Percentiles rank a stretch among this genome's conserved stretches.
phyloP scores from a whole-genome alignment of 2,888 invertebrate genomes.

The Eilema caniola region DNA sequence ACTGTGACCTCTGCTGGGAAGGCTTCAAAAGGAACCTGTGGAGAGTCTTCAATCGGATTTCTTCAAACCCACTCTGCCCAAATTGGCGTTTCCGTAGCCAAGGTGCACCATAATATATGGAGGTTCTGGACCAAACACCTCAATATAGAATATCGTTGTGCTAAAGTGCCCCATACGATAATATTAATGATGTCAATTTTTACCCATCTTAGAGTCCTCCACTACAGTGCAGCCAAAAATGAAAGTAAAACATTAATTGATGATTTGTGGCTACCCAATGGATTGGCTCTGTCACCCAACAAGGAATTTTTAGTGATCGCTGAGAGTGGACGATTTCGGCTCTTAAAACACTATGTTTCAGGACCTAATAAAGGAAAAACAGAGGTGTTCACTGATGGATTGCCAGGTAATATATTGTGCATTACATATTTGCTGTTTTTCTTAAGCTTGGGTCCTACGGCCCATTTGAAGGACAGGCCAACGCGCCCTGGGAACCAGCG shows the following conservation, averaged over 20 bases:
- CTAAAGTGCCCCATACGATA: no score
- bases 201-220: slow-evolving; percentile 89
- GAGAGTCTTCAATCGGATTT: no score
- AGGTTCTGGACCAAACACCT: no score
- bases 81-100: no score
- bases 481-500: no score
- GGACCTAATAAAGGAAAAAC: slow-evolving; percentile 93
- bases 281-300: slow-evolving; percentile 92
- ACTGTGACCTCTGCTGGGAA: no score
- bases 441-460: no score
- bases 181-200: slow-evolving; percentile 11
- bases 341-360: slow-evolving; percentile 92
- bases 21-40: no score
- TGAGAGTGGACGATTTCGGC: slow-evolving; percentile 89
- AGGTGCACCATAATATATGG: no score
- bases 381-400: slow-evolving; percentile 93
- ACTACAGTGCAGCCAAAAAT: slow-evolving; percentile 93
- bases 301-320: slow-evolving; percentile 93
- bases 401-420: slow-evolving; percentile 87
- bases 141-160: no score
- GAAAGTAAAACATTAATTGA: slow-evolving; percentile 91
- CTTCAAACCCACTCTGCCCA: no score
- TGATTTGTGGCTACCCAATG: slow-evolving; percentile 95
- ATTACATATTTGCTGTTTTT: neutral
- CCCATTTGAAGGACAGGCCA: no score